Base-by-base conservation (phyloP, 2,797 vertebrate species). In the Tiaroga cobitis region DNA sequence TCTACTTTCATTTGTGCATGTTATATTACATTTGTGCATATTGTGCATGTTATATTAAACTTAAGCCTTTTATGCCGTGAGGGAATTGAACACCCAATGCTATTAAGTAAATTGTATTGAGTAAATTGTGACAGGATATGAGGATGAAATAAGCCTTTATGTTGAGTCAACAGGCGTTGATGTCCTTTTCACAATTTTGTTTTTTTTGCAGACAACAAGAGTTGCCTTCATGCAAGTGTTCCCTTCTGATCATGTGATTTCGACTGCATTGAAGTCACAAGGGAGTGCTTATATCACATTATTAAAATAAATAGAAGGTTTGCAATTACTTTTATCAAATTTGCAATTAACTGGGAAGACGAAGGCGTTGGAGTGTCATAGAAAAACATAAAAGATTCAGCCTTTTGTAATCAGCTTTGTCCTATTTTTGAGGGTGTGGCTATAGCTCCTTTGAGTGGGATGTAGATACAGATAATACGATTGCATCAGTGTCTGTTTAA, bases 401-500 rank as follows among this genome's bases (percentile, higher is more conserved):
- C 59, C 41, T 59, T 68, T 70, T 83, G 3, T 75, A 85, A 83
- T 80, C 67, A 59, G 39, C 63, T 85, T 78, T 70, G 32, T 43
- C 9, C 11, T 21, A 7, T 67, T 69, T 49, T 61, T 37, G 67
- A 21, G 37, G 61, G 79, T 59, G 56, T 85, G 68, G 16, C 37
- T 37, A 32, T 51, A 21, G 32, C n/a, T 81, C 81, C 46, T 51
- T 19, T 67, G 83, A 77, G 77, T 15, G 13, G n/a, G 51, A 81
- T 86, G 54, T 79, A 84, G 67, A 84, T 80, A 63, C 61, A 84
- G 37, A 75, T 79, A 78, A 85, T 76, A 32, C 4, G 29, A 39
- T 39, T 81, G 21, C 46, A 49, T 16, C 16, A 83, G 19, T 85
- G 34, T 72, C 16, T 63, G 74, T 87, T 67, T 72, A 29, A 81